Base-by-base conservation (phyloP, 2,888 invertebrate species). In the Hesperia comma region DNA sequence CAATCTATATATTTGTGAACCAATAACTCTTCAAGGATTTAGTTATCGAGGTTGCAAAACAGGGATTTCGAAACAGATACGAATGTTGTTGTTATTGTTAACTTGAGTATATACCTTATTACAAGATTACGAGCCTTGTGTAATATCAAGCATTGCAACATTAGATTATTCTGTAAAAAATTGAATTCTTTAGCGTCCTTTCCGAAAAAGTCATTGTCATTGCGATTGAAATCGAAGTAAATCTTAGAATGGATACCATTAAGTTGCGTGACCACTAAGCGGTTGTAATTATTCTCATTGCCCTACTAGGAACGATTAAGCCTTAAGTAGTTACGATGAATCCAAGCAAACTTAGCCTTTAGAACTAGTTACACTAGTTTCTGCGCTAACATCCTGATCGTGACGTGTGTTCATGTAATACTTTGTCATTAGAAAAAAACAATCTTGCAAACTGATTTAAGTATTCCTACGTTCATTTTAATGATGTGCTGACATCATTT, bases 291-390 rank as follows among this genome's bases (percentile, higher is more conserved):
- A 49, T 41, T 53, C 53, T 54, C 43, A 57, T 62, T 54, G 46
- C 61, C 67, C 46, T 58, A 67, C 46, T 51, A 12, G 43, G 63
- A 58, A 55, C 21, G 40, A 43, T 33, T 56, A 54, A 63, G 57
- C 49, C 41, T 12, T 51, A 61, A 32, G n/a, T 14, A 49, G 58
- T 64, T 57, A 14, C 14, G 32, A 14, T 10, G 46, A 56, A 46
- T 51, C 40, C 60, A 67, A 58, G 51, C 51, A 56, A 72, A 66
- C 64, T 61, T 67, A 63, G 66, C 62, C 63, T 68, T 43, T 68
- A 70, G 62, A 43, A 69, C 72, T 8, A 56, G 70, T 69, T 67
- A 55, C 46, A 69, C 62, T 26, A 62, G 62, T 69, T 19, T 68
- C 51, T 19, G 53, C 43, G 51, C 54, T 67, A 69, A 54, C 63